phyloP scores from a whole-genome alignment of 2,888 invertebrate genomes.

The Cantharis rufa region DNA sequence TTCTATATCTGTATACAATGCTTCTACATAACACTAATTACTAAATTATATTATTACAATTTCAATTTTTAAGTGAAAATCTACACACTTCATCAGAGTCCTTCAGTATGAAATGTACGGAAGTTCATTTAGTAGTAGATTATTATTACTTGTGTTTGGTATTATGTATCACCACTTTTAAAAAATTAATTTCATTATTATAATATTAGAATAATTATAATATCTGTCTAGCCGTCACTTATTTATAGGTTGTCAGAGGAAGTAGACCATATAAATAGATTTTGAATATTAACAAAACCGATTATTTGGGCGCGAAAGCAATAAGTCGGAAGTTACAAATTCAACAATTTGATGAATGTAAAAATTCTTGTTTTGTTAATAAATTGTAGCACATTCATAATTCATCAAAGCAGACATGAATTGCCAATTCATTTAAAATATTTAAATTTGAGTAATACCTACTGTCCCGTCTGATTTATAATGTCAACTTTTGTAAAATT shows the following conservation, averaged over 20 bases:
- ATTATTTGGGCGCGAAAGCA: neutral
- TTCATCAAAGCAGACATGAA: constrained; percentile 35
- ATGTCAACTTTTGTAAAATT: constrained; percentile 5
- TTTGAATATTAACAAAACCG: neutral
- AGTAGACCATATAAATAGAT: no score
- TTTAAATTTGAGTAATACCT: constrained; percentile 35
- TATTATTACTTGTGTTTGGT: no score
- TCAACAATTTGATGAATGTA: neutral
- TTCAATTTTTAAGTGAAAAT: neutral
- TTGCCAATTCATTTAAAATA: constrained; percentile 41
- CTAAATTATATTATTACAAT: neutral
- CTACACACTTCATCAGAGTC: neutral
- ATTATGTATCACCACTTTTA: no score
- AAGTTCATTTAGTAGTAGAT: no score
- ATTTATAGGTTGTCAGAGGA: no score
- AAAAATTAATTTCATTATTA: no score
- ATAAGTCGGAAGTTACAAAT: neutral
- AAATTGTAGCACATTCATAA: constrained; percentile 24
- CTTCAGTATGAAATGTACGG: no score
- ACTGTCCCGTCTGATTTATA: constrained; percentile 22
- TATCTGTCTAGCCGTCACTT: no score
- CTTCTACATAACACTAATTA: neutral
- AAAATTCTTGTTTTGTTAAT: neutral
- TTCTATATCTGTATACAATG: constrained; percentile 36
- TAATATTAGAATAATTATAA: no score